Conservation (phyloP, 2,888 invertebrate genomes). For the Melieria picta region DNA sequence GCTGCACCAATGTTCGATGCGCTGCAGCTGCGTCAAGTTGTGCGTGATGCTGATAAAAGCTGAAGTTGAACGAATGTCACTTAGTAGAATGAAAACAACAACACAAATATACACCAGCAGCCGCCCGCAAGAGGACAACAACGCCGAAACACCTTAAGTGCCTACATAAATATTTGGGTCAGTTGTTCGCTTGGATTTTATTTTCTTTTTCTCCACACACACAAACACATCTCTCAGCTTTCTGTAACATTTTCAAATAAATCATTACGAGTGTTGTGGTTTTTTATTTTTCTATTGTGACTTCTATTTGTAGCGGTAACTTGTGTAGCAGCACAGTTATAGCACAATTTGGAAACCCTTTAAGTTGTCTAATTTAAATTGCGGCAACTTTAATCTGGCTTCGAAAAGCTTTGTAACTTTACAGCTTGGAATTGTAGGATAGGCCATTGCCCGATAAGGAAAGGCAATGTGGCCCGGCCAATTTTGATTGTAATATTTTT, state of each 20-base stretch:
- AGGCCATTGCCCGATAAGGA: no score
- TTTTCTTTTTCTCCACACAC: not conserved
- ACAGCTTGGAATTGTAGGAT: no score
- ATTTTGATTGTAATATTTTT: no score
- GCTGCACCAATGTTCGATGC: not conserved
- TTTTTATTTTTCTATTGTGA: not conserved
- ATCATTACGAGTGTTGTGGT: slow-evolving; percentile 1
- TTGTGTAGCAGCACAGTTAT: no score
- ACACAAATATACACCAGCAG: not conserved
- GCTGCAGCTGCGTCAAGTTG: not conserved
- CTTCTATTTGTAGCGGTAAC: not conserved
- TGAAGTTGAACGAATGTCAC: not conserved
- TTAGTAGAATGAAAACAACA: not conserved
- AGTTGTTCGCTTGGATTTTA: not conserved
- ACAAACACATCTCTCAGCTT: not conserved
- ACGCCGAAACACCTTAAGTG: slow-evolving; percentile 9
- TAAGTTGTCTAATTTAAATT: no score
- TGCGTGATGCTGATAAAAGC: slow-evolving; percentile 24
- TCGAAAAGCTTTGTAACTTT: no score
- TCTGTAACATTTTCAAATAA: slow-evolving; percentile 6
- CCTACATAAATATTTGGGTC: slow-evolving; percentile 19
- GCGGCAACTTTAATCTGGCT: no score
- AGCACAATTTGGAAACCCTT: no score
- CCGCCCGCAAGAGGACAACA: not conserved
- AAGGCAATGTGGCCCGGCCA: no score